A percentile compares a stretch with the other conserved stretches of the same genome.
phyloP scores from a whole-genome alignment of 37 sponge, comb jelly and placozoan genomes.

The Cliona cf. orientalis region DNA sequence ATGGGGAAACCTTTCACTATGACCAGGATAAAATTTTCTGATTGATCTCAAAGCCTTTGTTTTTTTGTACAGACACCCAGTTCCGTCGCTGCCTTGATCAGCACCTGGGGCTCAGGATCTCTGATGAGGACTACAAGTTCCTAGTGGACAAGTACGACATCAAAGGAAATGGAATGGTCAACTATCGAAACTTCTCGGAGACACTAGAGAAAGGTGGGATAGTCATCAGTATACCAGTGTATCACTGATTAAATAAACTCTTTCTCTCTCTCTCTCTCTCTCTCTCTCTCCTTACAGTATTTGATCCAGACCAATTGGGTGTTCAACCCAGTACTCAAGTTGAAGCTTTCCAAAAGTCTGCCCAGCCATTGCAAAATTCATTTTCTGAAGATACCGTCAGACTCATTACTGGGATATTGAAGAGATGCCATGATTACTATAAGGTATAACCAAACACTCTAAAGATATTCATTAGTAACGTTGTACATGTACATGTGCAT shows the following conservation, averaged over 20 bases:
- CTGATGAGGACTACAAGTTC: constrained; percentile 63
- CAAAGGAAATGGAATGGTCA: constrained; percentile 64
- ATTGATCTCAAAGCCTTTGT: too few species aligned
- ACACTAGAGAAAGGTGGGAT: constrained; percentile 61
- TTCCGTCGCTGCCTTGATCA: constrained; percentile 87
- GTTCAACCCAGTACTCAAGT: constrained; percentile 52
- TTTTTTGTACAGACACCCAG: constrained; percentile 60
- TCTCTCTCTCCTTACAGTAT: too few species aligned
- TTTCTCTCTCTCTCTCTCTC: too few species aligned
- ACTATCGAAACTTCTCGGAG: constrained; percentile 69
- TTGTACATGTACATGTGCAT: neutral
- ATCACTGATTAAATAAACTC: neutral
- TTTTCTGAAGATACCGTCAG: neutral
- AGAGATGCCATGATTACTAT: constrained; percentile 40
- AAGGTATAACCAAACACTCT: constrained; percentile 7
- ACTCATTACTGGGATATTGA: constrained; percentile 13
- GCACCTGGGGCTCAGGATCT: constrained; percentile 70
- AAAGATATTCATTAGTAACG: neutral
- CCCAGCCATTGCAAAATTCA: neutral
- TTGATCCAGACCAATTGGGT: constrained; percentile 67
- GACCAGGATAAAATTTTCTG: too few species aligned
- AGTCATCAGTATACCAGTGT: neutral
- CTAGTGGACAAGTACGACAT: constrained; percentile 66
- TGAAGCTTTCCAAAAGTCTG: constrained; percentile 31
- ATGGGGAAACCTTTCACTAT: too few species aligned